Evolutionary conservation across 2,888 invertebrate species (phyloP).

Genomic region (Bedellia somnulentella): DNA sequence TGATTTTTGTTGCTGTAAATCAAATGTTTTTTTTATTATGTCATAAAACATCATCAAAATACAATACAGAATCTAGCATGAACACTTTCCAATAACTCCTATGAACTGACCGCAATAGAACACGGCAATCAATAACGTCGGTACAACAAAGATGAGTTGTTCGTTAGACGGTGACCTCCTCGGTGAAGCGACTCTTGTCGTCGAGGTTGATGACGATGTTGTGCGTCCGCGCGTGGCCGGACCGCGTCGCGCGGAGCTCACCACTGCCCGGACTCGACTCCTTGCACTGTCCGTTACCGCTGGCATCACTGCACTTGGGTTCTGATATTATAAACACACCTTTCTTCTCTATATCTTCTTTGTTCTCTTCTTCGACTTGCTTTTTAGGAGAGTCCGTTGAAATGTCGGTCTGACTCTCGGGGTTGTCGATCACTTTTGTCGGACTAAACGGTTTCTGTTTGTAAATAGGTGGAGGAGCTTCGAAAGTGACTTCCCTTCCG

Average conservation of each 20-base stretch:
- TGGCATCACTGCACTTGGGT: constrained; percentile 38
- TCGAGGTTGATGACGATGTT: constrained; percentile 80
- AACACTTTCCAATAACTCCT: too few relatives aligned
- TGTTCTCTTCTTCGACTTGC: constrained; percentile 24
- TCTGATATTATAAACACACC: constrained; percentile 52
- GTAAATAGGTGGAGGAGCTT: constrained; percentile 46
- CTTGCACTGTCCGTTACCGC: constrained; percentile 22
- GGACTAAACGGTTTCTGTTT: constrained; percentile 54
- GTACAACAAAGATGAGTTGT: too few relatives aligned
- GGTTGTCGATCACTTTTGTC: constrained; percentile 35
- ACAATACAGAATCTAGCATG: too few relatives aligned
- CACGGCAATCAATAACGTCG: too few relatives aligned
- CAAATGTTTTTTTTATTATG: too few relatives aligned
- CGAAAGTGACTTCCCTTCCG: constrained; percentile 45
- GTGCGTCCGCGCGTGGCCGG: constrained; percentile 72
- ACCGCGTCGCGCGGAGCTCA: constrained; percentile 40
- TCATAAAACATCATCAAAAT: too few relatives aligned
- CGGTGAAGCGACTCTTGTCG: constrained; percentile 78
- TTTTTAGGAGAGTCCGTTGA: constrained; percentile 45
- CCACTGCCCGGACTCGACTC: constrained; percentile 37
- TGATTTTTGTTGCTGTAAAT: too few relatives aligned
- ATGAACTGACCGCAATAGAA: too few relatives aligned
- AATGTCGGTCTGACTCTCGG: constrained; percentile 42
- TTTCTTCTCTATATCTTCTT: constrained; percentile 30
- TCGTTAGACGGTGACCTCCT: constrained; percentile 74